These are phyloP conservation scores for Chouioia cunea DNA, from an alignment of 2,888 invertebrate genomes.

Conservation along the genomic window DNA sequence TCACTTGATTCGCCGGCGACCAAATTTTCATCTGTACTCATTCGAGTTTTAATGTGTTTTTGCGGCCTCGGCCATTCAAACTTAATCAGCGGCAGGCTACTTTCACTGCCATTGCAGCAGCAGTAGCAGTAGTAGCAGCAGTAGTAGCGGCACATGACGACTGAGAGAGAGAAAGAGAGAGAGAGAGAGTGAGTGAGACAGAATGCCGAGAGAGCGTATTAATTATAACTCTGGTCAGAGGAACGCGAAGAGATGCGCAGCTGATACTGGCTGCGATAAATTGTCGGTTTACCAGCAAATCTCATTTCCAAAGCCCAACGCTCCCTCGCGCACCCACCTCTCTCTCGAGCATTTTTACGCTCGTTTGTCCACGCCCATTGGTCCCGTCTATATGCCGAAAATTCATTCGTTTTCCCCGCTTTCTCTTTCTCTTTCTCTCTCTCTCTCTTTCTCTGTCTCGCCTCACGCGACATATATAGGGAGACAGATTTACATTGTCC, in stretches of 20 bases:
- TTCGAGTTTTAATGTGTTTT: conserved; percentile 69
- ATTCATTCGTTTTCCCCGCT: conserved; percentile 44
- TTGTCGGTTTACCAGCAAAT: conserved; percentile 69
- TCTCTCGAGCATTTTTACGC: conserved; percentile 59
- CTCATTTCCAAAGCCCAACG: conserved; percentile 64
- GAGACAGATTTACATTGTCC: conserved; percentile 20
- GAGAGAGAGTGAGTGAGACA: background rate
- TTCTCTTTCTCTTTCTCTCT: conserved; percentile 26
- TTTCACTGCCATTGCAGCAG: conserved; percentile 47
- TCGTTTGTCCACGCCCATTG: conserved; percentile 58
- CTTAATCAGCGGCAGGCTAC: conserved; percentile 63
- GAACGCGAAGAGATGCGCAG: conserved; percentile 66
- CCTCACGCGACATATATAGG: conserved; percentile 1
- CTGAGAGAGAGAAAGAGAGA: background rate
- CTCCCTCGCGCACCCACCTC: conserved; percentile 12
- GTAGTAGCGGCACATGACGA: conserved; percentile 5
- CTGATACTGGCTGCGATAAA: conserved; percentile 66
- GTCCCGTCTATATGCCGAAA: conserved; percentile 23
- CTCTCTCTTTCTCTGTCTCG: conserved; percentile 36
- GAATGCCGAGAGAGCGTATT: conserved; percentile 65
- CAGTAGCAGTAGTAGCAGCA: background rate
- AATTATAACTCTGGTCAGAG: conserved; percentile 68
- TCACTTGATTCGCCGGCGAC: conserved; percentile 66
- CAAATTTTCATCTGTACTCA: conserved; percentile 68
- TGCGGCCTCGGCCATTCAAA: conserved; percentile 68